phyloP scores from a whole-genome alignment of 2,797 vertebrate genomes.

The Pachyuromys duprasi region DNA sequence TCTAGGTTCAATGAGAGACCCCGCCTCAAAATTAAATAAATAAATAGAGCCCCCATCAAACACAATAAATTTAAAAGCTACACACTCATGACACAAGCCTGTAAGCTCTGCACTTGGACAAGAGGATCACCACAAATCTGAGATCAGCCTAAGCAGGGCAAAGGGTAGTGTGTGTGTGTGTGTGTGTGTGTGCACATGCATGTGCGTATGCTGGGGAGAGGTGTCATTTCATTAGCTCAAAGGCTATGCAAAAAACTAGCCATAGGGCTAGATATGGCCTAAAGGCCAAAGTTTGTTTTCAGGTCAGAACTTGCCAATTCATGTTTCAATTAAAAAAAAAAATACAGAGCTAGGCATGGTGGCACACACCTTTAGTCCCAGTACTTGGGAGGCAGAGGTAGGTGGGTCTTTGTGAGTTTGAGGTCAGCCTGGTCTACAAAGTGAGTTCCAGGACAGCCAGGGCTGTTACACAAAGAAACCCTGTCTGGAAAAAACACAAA shows the following conservation, averaged over 20 bases:
- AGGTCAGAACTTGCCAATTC: constrained; percentile 9
- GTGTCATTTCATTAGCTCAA: background rate
- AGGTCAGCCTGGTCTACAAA: background rate
- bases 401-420: background rate
- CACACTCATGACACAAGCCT: background rate
- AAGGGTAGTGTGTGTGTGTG: no score
- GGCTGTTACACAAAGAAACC: background rate
- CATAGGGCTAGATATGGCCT: background rate
- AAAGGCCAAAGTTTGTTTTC: background rate
- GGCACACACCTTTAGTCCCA: background rate
- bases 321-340: background rate
- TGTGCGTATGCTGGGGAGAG: no score
- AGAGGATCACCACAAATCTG: background rate
- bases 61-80: background rate
- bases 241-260: constrained; percentile 32
- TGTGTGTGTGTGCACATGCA: no score
- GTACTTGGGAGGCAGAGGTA: background rate
- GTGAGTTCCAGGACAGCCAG: background rate
- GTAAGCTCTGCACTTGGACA: background rate
- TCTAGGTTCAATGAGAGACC: background rate
- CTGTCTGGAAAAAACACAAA: background rate
- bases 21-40: background rate
- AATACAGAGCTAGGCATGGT: background rate
- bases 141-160: background rate
- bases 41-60: background rate